These are phyloP conservation scores for Myopa testacea DNA, from an alignment of 2,888 invertebrate species.

Conservation along the genomic window DNA sequence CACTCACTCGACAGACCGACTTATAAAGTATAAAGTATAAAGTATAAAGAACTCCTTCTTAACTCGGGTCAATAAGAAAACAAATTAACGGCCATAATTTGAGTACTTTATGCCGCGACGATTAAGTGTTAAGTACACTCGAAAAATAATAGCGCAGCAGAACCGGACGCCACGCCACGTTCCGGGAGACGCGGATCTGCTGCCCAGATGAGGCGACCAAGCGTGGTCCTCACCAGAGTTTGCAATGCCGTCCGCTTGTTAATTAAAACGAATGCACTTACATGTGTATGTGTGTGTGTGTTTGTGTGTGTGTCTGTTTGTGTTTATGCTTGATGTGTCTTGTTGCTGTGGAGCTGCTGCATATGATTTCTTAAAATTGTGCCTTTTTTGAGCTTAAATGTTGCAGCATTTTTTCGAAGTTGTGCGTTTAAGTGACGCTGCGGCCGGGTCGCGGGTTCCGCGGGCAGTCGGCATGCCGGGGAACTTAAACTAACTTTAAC, in stretches of 20 bases:
- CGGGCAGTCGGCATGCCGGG: background rate
- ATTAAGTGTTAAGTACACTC: conserved; percentile 38
- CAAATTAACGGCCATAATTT: conserved; percentile 37
- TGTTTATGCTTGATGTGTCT: background rate
- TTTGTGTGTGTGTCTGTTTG: background rate
- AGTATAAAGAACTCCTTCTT: background rate
- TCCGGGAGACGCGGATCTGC: no score
- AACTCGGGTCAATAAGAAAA: conserved; percentile 35
- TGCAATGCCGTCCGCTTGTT: conserved; percentile 3
- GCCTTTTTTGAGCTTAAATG: conserved; percentile 7
- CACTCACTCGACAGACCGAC: no score
- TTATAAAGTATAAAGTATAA: background rate
- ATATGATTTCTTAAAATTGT: background rate
- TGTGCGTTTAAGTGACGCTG: background rate
- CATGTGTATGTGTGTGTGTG: background rate
- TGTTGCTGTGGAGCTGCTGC: conserved; percentile 12
- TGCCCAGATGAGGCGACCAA: no score
- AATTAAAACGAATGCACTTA: conserved; percentile 21
- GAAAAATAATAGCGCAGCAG: background rate
- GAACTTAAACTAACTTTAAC: conserved; percentile 27
- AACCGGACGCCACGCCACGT: no score
- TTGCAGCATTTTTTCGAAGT: conserved; percentile 6
- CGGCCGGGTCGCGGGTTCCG: background rate
- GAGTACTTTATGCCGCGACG: conserved; percentile 34
- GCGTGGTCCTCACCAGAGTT: no score